Conservation (phyloP, 2,113 vertebrate species). For the Psettodes erumei region DNA sequence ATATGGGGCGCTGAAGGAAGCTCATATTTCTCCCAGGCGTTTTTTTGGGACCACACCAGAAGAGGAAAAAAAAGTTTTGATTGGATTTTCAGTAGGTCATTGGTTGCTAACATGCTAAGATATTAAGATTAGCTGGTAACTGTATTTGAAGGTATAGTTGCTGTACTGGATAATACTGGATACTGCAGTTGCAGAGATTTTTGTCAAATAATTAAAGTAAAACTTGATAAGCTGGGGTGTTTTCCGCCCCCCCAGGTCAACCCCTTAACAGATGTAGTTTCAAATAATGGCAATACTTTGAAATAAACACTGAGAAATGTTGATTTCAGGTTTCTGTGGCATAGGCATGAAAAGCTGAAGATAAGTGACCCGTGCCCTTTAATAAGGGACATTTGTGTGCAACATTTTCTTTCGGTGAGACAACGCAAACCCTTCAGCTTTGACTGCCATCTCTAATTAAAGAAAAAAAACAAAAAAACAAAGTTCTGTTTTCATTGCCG, state of each 20-base stretch:
- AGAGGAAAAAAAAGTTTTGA: not conserved
- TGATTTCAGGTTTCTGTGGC: not conserved
- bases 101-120: not conserved
- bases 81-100: not conserved
- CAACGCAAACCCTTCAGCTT: slow-evolving; percentile 20
- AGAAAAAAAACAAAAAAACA: too few relatives aligned
- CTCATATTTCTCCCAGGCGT: not conserved
- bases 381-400: slow-evolving; percentile 6
- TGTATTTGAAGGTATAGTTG: too few relatives aligned
- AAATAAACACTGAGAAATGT: too few relatives aligned
- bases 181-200: too few relatives aligned
- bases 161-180: too few relatives aligned
- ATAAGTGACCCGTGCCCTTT: not conserved
- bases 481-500: slow-evolving; percentile 32
- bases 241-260: not conserved
- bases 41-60: not conserved
- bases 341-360: not conserved
- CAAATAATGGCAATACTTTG: not conserved
- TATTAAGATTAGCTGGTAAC: too few relatives aligned
- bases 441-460: slow-evolving; percentile 34
- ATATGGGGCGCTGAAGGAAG: not conserved
- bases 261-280: not conserved
- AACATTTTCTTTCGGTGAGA: slow-evolving; percentile 34
- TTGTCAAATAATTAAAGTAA: too few relatives aligned
- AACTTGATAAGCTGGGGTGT: not conserved